A percentile compares a stretch with the other conserved stretches of the same genome.
These are phyloP conservation scores for Leptothorax acervorum DNA, from an alignment of 2,888 invertebrate species.

Conservation along the genomic window DNA sequence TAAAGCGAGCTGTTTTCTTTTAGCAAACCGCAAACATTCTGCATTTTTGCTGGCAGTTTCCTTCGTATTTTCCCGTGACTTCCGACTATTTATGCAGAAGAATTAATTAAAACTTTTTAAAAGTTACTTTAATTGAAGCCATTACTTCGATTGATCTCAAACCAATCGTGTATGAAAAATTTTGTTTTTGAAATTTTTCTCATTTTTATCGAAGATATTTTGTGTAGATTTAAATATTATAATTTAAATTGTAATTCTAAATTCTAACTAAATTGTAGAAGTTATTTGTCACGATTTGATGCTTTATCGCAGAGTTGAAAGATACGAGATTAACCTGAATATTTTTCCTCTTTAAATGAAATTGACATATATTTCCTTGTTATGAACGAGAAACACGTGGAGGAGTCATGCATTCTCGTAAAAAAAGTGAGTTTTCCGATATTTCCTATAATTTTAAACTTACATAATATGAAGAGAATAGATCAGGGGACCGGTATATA, in stretches of 20 bases:
- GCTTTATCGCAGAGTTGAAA: constrained; percentile 9
- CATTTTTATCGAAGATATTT: neutral
- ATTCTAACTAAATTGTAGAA: neutral
- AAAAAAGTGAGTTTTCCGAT: constrained; percentile 15
- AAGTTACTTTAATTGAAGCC: constrained; percentile 23
- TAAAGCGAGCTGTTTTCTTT: neutral
- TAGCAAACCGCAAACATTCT: neutral
- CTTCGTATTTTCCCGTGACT: neutral
- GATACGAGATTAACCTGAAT: constrained; percentile 33
- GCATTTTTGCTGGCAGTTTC: neutral
- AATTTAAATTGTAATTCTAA: neutral
- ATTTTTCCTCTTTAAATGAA: constrained; percentile 21
- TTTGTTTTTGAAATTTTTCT: neutral
- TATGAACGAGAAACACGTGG: constrained; percentile 30
- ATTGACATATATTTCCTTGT: constrained; percentile 11
- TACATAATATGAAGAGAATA: neutral
- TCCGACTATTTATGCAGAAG: neutral
- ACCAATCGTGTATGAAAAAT: neutral
- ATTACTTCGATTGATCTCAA: neutral
- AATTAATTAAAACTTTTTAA: constrained; percentile 57
- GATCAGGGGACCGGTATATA: neutral
- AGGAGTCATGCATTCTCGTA: constrained; percentile 9
- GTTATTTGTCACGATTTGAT: constrained; percentile 13
- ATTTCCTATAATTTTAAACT: neutral
- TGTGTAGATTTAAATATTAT: neutral